Percentiles rank a stretch among this genome's conserved stretches.
These are phyloP conservation scores for Morone chrysops DNA, from an alignment of 2,113 vertebrate genomes.

Conservation along the genomic window DNA sequence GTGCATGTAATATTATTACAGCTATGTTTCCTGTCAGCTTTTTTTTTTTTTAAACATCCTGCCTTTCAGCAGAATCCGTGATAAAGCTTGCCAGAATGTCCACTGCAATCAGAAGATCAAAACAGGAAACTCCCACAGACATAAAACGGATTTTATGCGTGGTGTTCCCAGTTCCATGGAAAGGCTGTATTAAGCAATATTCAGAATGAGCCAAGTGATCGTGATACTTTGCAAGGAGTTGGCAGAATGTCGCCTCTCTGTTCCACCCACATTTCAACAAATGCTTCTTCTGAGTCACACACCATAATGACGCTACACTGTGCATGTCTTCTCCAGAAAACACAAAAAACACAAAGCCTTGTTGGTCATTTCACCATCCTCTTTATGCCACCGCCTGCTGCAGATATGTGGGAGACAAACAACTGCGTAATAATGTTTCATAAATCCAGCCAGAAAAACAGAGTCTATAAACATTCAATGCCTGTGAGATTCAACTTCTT, in stretches of 20 bases:
- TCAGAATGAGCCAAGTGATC: slow-evolving; percentile 41
- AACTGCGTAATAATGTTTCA: slow-evolving; percentile 27
- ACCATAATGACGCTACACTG: slow-evolving; percentile 59
- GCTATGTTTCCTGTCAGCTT: slow-evolving; percentile 19
- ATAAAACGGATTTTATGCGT: slow-evolving; percentile 21
- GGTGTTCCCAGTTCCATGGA: slow-evolving; percentile 24
- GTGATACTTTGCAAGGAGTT: slow-evolving; percentile 31
- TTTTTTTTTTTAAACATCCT: slow-evolving; percentile 19
- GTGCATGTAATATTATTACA: slow-evolving; percentile 10
- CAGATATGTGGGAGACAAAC: slow-evolving; percentile 42
- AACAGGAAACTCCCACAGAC: slow-evolving; percentile 56
- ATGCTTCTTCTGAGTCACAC: slow-evolving; percentile 77
- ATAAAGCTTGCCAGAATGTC: not conserved
- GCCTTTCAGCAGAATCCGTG: slow-evolving; percentile 32
- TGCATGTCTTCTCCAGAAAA: slow-evolving; percentile 49
- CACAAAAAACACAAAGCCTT: slow-evolving; percentile 32
- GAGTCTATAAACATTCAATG: slow-evolving; percentile 21
- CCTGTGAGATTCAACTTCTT: slow-evolving; percentile 17
- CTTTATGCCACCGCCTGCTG: slow-evolving; percentile 28
- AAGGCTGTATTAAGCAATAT: slow-evolving; percentile 44
- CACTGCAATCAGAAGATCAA: slow-evolving; percentile 9
- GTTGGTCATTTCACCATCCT: slow-evolving; percentile 44
- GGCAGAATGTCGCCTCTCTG: slow-evolving; percentile 49
- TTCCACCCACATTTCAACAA: slow-evolving; percentile 68
- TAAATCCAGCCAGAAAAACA: slow-evolving; percentile 38